Evolutionary conservation across 2,113 vertebrate species (phyloP).

Genomic region (Malurus cyaneus): DNA sequence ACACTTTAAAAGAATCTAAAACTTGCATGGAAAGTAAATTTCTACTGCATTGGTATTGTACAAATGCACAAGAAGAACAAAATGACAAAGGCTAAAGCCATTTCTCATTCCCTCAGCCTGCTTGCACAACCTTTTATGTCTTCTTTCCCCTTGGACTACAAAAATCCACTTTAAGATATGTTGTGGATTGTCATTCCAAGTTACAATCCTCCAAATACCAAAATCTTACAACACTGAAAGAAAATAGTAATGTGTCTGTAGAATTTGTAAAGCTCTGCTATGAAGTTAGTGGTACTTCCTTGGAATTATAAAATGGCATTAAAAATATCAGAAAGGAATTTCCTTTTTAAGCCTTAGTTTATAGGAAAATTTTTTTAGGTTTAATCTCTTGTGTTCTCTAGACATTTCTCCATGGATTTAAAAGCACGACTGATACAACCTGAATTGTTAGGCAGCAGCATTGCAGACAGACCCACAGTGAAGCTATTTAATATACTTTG

Average conservation of each 20-base stretch:
- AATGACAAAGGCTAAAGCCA: neutral
- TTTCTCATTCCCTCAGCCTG: neutral
- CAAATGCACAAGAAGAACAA: neutral
- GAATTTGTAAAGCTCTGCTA: neutral
- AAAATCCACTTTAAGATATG: neutral
- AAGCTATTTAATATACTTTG: neutral
- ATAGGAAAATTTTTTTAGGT: neutral
- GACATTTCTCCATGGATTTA: neutral
- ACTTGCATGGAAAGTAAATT: neutral
- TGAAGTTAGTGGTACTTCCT: neutral
- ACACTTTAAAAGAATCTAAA: neutral
- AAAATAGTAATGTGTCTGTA: neutral
- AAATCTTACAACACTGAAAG: neutral
- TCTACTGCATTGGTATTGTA: neutral
- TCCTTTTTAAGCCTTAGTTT: neutral
- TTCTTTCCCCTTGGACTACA: neutral
- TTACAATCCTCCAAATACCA: neutral
- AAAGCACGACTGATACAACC: neutral
- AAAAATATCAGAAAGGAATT: neutral
- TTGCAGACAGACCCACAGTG: neutral
- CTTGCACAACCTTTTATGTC: neutral
- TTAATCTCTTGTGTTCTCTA: neutral
- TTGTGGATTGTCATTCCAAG: neutral
- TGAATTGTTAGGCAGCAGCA: neutral
- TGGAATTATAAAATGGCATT: neutral